Percentiles rank a stretch among this genome's conserved stretches.
phyloP scores from a whole-genome alignment of 2,797 vertebrate genomes.

The Melanotaenia nigrans region DNA sequence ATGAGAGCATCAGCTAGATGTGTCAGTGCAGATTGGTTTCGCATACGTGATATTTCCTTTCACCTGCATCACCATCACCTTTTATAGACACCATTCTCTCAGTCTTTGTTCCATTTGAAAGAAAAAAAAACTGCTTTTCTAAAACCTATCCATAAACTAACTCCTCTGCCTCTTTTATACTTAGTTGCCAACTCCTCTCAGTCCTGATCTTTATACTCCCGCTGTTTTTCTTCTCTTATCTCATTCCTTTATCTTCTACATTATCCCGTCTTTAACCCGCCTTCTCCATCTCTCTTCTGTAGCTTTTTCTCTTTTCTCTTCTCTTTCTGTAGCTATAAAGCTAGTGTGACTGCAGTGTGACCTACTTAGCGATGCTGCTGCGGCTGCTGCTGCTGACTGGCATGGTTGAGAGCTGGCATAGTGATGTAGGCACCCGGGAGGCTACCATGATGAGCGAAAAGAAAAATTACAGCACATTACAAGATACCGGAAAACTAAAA shows the following conservation, averaged over 20 bases:
- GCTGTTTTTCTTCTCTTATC: slow-evolving; percentile 30
- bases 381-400: slow-evolving; percentile 66
- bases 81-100: slow-evolving; percentile 18
- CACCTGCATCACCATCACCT: slow-evolving; percentile 35
- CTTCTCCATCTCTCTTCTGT: slow-evolving; percentile 30
- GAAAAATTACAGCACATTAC: slow-evolving; percentile 36
- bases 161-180: slow-evolving; percentile 40
- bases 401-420: slow-evolving; percentile 65
- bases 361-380: slow-evolving; percentile 74
- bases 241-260: slow-evolving; percentile 32
- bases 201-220: slow-evolving; percentile 30
- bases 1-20: slow-evolving; percentile 26
- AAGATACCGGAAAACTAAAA: slow-evolving; percentile 15
- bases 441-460: slow-evolving; percentile 48
- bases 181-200: slow-evolving; percentile 40
- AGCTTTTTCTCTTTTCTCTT: slow-evolving; percentile 29
- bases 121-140: slow-evolving; percentile 7
- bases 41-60: slow-evolving; percentile 31
- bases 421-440: slow-evolving; percentile 58
- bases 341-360: slow-evolving; percentile 73
- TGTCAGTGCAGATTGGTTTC: slow-evolving; percentile 22
- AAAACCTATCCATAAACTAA: slow-evolving; percentile 45
- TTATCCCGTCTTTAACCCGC: slow-evolving; percentile 31
- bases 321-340: slow-evolving; percentile 48
- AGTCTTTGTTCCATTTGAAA: slow-evolving; percentile 21